Percentiles rank a stretch among this genome's conserved stretches.
phyloP scores from a whole-genome alignment of 1,140 invertebrate species.

The Danaus melanippus region DNA sequence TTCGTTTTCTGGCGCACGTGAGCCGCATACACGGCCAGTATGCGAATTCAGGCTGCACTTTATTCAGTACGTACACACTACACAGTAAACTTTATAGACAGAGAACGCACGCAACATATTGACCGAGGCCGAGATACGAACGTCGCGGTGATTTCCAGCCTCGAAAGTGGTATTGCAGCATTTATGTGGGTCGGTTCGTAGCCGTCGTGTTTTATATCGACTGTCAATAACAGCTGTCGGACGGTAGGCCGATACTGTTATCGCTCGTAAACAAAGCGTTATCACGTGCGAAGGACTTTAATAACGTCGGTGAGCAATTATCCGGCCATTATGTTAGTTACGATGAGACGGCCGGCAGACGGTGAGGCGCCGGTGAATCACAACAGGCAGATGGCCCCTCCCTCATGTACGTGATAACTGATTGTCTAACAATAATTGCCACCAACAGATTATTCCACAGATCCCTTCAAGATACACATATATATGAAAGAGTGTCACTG shows the following conservation, averaged over 20 bases:
- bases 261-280: constrained; percentile 20
- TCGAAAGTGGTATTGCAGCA: constrained; percentile 69
- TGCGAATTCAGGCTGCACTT: constrained; percentile 65
- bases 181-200: constrained; percentile 65
- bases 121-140: constrained; percentile 67
- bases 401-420: constrained; percentile 28
- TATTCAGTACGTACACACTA: constrained; percentile 55
- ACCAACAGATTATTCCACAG: too few relatives aligned
- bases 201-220: too few relatives aligned
- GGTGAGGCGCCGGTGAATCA: constrained; percentile 62
- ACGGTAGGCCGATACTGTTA: background rate
- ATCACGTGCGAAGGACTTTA: constrained; percentile 39
- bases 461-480: too few relatives aligned
- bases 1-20: constrained; percentile 64
- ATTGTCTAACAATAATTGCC: too few relatives aligned
- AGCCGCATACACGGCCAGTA: constrained; percentile 52
- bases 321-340: constrained; percentile 43
- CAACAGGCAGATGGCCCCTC: constrained; percentile 49
- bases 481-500: too few relatives aligned
- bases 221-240: constrained; percentile 1
- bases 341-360: constrained; percentile 58
- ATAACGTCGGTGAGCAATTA: constrained; percentile 51
- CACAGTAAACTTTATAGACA: constrained; percentile 37
- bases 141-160: constrained; percentile 61
- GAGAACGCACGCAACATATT: constrained; percentile 63